These are phyloP conservation scores for Meloidogyne chitwoodi DNA, from an alignment of 1,140 invertebrate species.

Conservation along the genomic window DNA sequence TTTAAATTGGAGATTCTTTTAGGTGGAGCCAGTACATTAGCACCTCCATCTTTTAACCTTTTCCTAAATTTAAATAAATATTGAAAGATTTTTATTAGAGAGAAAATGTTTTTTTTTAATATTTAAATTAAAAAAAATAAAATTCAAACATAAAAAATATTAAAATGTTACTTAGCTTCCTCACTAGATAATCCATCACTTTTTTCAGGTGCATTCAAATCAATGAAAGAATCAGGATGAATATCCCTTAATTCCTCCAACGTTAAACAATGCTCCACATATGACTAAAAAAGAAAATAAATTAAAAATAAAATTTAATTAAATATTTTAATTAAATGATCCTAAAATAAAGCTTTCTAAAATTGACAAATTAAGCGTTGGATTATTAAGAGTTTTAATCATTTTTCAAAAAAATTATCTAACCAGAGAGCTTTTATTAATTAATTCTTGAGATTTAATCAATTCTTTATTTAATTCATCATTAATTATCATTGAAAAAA, in stretches of 20 bases:
- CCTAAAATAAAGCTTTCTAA: no score
- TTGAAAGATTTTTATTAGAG: no score
- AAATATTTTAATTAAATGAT: no score
- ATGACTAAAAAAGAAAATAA: constrained; percentile 19
- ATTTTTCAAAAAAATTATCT: not conserved
- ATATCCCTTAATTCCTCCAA: constrained; percentile 50
- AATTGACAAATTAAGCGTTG: no score
- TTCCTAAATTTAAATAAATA: constrained; percentile 40
- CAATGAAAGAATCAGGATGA: constrained; percentile 56
- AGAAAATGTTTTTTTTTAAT: no score
- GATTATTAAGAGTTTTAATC: no score
- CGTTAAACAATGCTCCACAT: constrained; percentile 48
- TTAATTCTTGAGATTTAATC: not conserved
- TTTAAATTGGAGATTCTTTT: constrained; percentile 42
- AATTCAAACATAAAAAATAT: not conserved
- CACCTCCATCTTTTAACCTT: constrained; percentile 51
- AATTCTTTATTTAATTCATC: not conserved
- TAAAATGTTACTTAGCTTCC: constrained; percentile 43
- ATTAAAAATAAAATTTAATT: not conserved
- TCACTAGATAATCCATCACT: constrained; percentile 51
- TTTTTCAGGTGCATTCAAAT: constrained; percentile 46
- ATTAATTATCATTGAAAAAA: not conserved
- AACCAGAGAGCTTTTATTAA: not conserved
- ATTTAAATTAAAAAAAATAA: no score
- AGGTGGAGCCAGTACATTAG: constrained; percentile 44